Conservation (phyloP, 2,888 invertebrate species). For the Pterostichus niger region DNA sequence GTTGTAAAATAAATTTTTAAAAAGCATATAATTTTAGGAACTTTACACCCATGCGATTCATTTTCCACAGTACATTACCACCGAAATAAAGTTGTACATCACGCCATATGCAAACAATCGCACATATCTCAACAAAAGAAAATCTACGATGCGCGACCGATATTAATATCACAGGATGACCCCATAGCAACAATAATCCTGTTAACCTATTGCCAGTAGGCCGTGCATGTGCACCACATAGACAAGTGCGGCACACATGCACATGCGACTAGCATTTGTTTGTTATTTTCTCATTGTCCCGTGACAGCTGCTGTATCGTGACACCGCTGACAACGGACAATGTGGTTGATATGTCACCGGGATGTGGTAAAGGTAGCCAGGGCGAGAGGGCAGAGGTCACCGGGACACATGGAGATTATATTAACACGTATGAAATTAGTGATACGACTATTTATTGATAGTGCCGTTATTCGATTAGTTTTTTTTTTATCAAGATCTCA, state of each 20-base stretch:
- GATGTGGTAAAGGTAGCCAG: conserved; percentile 14
- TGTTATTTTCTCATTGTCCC: conserved; percentile 50
- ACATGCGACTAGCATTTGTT: conserved; percentile 33
- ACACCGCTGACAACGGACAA: conserved; percentile 27
- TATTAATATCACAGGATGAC: conserved; percentile 34
- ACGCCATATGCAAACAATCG: conserved; percentile 43
- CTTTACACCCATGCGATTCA: neutral
- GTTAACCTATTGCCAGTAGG: conserved; percentile 14
- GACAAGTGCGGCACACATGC: conserved; percentile 21
- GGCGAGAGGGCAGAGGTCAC: conserved; percentile 7
- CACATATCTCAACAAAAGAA: conserved; percentile 5
- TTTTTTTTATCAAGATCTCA: neutral
- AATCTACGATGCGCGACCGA: conserved; percentile 2
- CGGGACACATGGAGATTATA: neutral
- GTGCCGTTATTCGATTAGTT: neutral
- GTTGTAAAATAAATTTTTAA: neutral
- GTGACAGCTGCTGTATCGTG: conserved; percentile 40
- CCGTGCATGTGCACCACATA: neutral
- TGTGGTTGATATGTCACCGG: conserved; percentile 41
- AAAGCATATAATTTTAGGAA: neutral
- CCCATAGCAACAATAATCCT: conserved; percentile 8
- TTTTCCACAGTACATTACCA: conserved; percentile 7
- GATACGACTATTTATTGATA: neutral
- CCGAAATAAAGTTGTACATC: conserved; percentile 25
- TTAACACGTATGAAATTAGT: neutral